phyloP scores from a whole-genome alignment of 1,140 invertebrate species.

The Orussus abietinus region DNA sequence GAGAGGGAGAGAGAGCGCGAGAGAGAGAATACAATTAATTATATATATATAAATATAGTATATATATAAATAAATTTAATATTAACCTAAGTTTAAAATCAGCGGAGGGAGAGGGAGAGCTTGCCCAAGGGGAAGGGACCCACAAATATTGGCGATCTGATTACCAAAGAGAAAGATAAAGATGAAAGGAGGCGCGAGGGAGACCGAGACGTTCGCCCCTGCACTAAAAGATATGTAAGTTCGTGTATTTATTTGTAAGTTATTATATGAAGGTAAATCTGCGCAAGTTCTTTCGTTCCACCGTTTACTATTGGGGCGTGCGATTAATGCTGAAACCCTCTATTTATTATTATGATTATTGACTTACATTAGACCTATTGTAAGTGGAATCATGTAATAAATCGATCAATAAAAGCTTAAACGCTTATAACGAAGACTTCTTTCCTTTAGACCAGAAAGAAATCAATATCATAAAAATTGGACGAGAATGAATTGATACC shows the following conservation, averaged over 20 bases:
- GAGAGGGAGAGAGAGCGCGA: constrained; percentile 3
- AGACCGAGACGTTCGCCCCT: too few species aligned
- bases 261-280: constrained; percentile 27
- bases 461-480: too few species aligned
- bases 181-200: too few species aligned
- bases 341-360: constrained; percentile 43
- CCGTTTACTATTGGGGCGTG: constrained; percentile 12
- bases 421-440: constrained; percentile 25
- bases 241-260: constrained; percentile 42
- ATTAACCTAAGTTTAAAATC: constrained; percentile 33
- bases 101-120: too few species aligned
- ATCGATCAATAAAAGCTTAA: constrained; percentile 45
- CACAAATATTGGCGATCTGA: constrained; percentile 24
- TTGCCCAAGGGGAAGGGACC: too few species aligned
- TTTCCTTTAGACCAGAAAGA: too few species aligned
- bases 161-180: constrained; percentile 28
- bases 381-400: constrained; percentile 47
- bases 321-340: constrained; percentile 38
- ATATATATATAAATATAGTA: constrained; percentile 36
- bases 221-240: constrained; percentile 36
- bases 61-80: constrained; percentile 34
- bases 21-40: constrained; percentile 29
- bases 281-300: constrained; percentile 29
- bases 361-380: constrained; percentile 40
- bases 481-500: too few species aligned